Conservation (phyloP, 2,797 vertebrate genomes). For the Clarias platycephalus region DNA sequence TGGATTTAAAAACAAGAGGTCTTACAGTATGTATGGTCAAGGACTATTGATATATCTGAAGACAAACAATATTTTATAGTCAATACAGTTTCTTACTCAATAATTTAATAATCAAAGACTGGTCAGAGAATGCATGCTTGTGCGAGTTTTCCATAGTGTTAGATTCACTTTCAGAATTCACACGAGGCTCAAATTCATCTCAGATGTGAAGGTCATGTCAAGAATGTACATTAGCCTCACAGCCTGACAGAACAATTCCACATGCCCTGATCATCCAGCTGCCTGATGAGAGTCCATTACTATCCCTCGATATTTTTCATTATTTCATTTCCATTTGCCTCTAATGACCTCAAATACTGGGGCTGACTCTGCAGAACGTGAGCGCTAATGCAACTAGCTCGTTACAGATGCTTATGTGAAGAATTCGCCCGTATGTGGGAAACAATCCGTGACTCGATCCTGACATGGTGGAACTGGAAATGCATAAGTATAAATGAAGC, state of each 20-base stretch:
- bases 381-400: background rate
- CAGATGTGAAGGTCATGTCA: slow-evolving; percentile 8
- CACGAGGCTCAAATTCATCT: slow-evolving; percentile 5
- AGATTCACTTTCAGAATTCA: slow-evolving; percentile 23
- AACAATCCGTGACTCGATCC: background rate
- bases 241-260: slow-evolving; percentile 17
- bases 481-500: background rate
- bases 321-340: slow-evolving; percentile 35
- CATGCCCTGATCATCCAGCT: background rate
- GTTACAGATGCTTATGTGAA: slow-evolving; percentile 20
- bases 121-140: background rate
- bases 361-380: slow-evolving; percentile 25
- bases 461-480: background rate
- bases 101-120: slow-evolving; percentile 69
- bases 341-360: slow-evolving; percentile 38
- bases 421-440: background rate
- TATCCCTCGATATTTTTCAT: slow-evolving; percentile 37
- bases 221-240: background rate
- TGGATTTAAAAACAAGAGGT: background rate
- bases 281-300: slow-evolving; percentile 28
- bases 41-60: background rate
- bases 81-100: slow-evolving; percentile 74
- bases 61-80: slow-evolving; percentile 26
- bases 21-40: background rate
- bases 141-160: background rate